Conservation (phyloP, 2,888 invertebrate species). For the Drosophila stalkeri region DNA sequence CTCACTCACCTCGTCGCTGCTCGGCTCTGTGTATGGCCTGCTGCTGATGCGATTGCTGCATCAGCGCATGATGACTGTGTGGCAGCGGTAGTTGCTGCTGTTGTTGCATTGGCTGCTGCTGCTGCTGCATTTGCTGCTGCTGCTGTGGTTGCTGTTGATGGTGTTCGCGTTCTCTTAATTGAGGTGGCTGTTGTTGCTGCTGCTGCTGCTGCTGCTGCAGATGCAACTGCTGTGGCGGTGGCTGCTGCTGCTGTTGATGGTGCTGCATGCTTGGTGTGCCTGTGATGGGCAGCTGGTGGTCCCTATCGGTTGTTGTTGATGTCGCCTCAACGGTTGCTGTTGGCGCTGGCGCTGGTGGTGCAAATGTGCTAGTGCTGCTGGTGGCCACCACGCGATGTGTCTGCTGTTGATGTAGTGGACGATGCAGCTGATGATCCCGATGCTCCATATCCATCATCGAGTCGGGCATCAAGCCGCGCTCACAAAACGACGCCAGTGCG, state of each 20-base stretch:
- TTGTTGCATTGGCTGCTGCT: conserved; percentile 11
- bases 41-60: conserved; percentile 79
- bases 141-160: conserved; percentile 46
- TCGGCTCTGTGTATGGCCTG: conserved; percentile 75
- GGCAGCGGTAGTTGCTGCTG: conserved; percentile 54
- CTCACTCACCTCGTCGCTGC: conserved; percentile 70
- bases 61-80: conserved; percentile 71
- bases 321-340: conserved; percentile 25
- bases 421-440: conserved; percentile 72
- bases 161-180: conserved; percentile 59
- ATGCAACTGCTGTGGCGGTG: conserved; percentile 31
- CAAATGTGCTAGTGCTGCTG: conserved; percentile 56
- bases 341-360: conserved; percentile 56
- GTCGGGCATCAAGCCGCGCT: conserved; percentile 78
- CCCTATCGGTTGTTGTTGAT: conserved; percentile 20
- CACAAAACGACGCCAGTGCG: conserved; percentile 76
- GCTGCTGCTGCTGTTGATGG: conserved; percentile 25
- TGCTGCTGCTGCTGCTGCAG: conserved; percentile 20
- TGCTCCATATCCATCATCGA: conserved; percentile 81
- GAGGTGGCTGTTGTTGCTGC: conserved; percentile 48
- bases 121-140: conserved; percentile 31
- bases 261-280: conserved; percentile 44
- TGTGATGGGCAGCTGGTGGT: conserved; percentile 44
- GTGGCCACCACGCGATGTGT: conserved; percentile 53
- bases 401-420: conserved; percentile 50